Evolutionary conservation across 1,140 invertebrate species (phyloP).

Genomic region (Drosophila rufa): DNA sequence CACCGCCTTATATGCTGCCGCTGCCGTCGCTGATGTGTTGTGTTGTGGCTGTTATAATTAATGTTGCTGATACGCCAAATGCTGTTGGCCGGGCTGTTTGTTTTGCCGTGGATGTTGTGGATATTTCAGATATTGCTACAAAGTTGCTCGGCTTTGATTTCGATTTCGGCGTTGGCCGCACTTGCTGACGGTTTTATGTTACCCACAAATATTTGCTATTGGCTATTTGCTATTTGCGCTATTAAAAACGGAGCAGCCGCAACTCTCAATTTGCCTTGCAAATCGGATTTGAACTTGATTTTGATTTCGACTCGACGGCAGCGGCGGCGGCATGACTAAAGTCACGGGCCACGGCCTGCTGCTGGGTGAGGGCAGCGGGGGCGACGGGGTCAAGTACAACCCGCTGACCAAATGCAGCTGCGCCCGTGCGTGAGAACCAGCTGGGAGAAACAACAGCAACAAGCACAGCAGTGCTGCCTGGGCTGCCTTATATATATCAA

Average conservation of each 20-base stretch:
- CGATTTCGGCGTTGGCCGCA: slow-evolving; percentile 48
- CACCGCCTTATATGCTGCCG: slow-evolving; percentile 50
- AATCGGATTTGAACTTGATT: slow-evolving; percentile 81
- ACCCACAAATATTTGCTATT: slow-evolving; percentile 70
- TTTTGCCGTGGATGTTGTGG: slow-evolving; percentile 27
- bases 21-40: slow-evolving; percentile 29
- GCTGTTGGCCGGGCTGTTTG: slow-evolving; percentile 55
- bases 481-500: slow-evolving; percentile 80
- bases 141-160: slow-evolving; percentile 34
- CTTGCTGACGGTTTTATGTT: slow-evolving; percentile 75
- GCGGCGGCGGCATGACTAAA: slow-evolving; percentile 68
- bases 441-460: slow-evolving; percentile 46
- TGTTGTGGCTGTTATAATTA: slow-evolving; percentile 77
- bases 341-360: slow-evolving; percentile 50
- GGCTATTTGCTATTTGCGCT: slow-evolving; percentile 35
- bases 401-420: slow-evolving; percentile 76
- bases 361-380: slow-evolving; percentile 39
- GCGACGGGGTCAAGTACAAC: slow-evolving; percentile 57
- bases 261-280: slow-evolving; percentile 73
- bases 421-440: slow-evolving; percentile 76
- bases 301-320: slow-evolving; percentile 69
- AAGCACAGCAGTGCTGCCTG: slow-evolving; percentile 15
- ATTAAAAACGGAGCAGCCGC: slow-evolving; percentile 63
- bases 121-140: slow-evolving; percentile 37
- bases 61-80: slow-evolving; percentile 77